Evolutionary conservation across 2,888 invertebrate species (phyloP).

Genomic region (Celastrina argiolus): DNA sequence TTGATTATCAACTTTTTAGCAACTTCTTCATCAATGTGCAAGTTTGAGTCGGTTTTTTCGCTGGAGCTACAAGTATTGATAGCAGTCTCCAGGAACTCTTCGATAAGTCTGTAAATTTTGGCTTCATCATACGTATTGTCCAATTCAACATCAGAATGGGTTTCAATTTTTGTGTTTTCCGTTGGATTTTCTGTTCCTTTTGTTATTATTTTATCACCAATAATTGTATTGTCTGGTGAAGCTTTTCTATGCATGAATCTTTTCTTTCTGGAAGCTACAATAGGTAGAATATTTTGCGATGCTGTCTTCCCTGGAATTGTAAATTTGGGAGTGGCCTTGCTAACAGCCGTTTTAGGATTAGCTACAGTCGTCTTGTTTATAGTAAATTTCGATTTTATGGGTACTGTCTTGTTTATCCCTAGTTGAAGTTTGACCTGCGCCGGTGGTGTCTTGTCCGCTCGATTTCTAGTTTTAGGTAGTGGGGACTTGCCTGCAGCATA

Average conservation of each 20-base stretch:
- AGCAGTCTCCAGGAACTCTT: neutral
- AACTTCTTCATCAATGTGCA: neutral
- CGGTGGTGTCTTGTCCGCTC: neutral
- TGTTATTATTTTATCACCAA: neutral
- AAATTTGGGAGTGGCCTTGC: neutral
- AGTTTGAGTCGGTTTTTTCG: neutral
- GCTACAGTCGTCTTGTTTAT: neutral
- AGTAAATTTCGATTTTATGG: neutral
- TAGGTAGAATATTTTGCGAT: neutral
- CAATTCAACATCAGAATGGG: neutral
- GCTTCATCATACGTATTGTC: neutral
- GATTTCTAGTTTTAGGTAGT: neutral
- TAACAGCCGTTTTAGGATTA: neutral
- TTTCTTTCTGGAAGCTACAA: neutral
- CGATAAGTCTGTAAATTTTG: neutral
- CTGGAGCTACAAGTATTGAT: neutral
- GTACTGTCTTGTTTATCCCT: neutral
- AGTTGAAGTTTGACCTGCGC: neutral
- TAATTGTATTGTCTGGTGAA: neutral
- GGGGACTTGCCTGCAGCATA: neutral
- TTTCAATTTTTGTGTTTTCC: neutral
- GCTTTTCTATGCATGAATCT: neutral
- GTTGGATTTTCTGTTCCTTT: neutral
- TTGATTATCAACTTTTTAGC: neutral
- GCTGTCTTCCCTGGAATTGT: neutral